Evolutionary conservation across 2,797 vertebrate genomes (phyloP).

Genomic region (Karalla daura): DNA sequence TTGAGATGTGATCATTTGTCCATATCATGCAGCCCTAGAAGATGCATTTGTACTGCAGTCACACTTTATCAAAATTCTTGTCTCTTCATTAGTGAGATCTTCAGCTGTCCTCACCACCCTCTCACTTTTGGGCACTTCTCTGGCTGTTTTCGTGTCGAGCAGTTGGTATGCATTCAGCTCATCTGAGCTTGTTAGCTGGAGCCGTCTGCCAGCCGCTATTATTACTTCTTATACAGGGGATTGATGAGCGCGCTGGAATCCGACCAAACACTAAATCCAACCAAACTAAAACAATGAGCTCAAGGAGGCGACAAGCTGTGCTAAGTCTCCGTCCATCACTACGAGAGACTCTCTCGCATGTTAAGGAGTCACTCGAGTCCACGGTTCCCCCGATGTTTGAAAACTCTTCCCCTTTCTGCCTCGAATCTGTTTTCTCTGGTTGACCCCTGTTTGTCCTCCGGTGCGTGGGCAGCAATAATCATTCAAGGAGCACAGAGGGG

Average conservation of each 20-base stretch:
- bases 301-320: constrained; percentile 6
- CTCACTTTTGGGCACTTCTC: neutral
- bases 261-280: constrained; percentile 26
- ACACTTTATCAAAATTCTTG: no score
- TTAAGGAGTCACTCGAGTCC: constrained; percentile 21
- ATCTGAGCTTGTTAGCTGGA: neutral
- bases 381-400: constrained; percentile 10
- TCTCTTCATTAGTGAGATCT: neutral
- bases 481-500: constrained; percentile 22
- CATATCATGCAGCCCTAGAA: no score
- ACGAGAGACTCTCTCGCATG: constrained; percentile 34
- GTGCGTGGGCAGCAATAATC: constrained; percentile 22
- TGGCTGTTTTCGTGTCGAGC: neutral
- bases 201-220: neutral
- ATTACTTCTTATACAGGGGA: neutral
- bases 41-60: no score
- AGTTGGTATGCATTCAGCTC: no score
- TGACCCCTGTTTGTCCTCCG: neutral
- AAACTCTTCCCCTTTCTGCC: constrained; percentile 13
- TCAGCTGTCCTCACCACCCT: neutral
- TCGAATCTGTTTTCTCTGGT: constrained; percentile 8
- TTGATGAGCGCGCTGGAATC: constrained; percentile 5
- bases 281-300: constrained; percentile 12
- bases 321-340: constrained; percentile 9
- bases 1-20: no score